Conservation (phyloP, 2,797 vertebrate species). For the Tokudaia muenninki region DNA sequence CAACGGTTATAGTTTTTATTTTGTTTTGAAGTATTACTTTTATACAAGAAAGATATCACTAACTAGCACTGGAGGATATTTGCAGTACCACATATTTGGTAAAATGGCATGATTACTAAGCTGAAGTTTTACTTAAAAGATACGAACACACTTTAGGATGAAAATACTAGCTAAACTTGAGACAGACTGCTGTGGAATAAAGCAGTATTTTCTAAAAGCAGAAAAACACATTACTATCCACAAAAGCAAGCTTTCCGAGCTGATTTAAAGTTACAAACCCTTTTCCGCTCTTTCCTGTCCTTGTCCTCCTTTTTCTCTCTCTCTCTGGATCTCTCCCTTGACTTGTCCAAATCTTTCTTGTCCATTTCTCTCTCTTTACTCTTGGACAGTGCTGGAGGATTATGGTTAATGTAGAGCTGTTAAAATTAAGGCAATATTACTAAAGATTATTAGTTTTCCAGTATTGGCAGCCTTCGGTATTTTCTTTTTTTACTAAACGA, state of each 20-base stretch:
- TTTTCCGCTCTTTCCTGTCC: slow-evolving; percentile 96
- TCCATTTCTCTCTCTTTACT: slow-evolving; percentile 98
- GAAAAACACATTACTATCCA: slow-evolving; percentile 48
- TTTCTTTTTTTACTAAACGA: slow-evolving; percentile 66
- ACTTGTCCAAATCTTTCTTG: slow-evolving; percentile 97
- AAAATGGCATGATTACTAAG: slow-evolving; percentile 71
- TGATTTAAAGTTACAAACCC: slow-evolving; percentile 92
- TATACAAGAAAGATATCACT: slow-evolving; percentile 48
- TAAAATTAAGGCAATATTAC: slow-evolving; percentile 90
- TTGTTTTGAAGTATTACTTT: slow-evolving; percentile 64
- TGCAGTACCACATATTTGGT: slow-evolving; percentile 65
- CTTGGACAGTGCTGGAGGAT: slow-evolving; percentile 95
- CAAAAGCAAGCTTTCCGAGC: slow-evolving; percentile 78
- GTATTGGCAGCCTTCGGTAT: slow-evolving; percentile 63
- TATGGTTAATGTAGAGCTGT: slow-evolving; percentile 97
- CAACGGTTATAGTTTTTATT: slow-evolving; percentile 63
- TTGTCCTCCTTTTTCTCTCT: slow-evolving; percentile 98
- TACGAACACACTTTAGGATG: slow-evolving; percentile 57
- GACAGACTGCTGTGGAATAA: slow-evolving; percentile 65
- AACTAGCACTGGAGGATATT: slow-evolving; percentile 63
- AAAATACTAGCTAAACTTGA: slow-evolving; percentile 73
- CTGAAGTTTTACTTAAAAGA: slow-evolving; percentile 69
- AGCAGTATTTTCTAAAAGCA: slow-evolving; percentile 66
- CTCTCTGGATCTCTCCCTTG: slow-evolving; percentile 96
- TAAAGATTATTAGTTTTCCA: slow-evolving; percentile 86